A percentile compares a stretch with the other conserved stretches of the same genome.
Evolutionary conservation across 2,113 vertebrate genomes (phyloP).

Genomic region (Chlorodrepanis virens): DNA sequence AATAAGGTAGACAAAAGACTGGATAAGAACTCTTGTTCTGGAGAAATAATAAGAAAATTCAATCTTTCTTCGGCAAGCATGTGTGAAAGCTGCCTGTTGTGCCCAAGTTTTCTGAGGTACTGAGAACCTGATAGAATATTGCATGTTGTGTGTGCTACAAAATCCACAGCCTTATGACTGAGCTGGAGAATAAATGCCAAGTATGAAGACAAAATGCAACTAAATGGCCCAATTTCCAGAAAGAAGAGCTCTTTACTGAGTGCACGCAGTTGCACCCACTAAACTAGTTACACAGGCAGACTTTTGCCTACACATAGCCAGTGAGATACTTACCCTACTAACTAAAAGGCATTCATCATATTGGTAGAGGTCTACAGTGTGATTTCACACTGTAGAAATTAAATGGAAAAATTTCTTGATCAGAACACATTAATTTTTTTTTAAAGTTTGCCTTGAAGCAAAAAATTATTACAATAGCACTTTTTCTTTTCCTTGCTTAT

Average conservation of each 20-base stretch:
- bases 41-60: neutral
- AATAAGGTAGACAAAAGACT: neutral
- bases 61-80: neutral
- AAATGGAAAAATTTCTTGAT: neutral
- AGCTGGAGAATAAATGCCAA: neutral
- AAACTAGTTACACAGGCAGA: neutral
- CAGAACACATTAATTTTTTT: neutral
- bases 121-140: neutral
- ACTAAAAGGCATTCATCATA: neutral
- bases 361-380: neutral
- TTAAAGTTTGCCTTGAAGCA: neutral
- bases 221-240: neutral
- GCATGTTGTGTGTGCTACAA: neutral
- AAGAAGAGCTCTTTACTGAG: neutral
- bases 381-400: neutral
- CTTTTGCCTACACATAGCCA: neutral
- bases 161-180: neutral
- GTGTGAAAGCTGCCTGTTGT: neutral
- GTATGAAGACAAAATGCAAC: neutral
- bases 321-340: neutral
- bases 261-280: neutral
- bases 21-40: neutral
- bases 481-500: neutral
- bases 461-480: neutral
- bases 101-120: neutral